Evolutionary conservation across 2,113 vertebrate genomes (phyloP).

Genomic region (Bambusicola thoracicus): DNA sequence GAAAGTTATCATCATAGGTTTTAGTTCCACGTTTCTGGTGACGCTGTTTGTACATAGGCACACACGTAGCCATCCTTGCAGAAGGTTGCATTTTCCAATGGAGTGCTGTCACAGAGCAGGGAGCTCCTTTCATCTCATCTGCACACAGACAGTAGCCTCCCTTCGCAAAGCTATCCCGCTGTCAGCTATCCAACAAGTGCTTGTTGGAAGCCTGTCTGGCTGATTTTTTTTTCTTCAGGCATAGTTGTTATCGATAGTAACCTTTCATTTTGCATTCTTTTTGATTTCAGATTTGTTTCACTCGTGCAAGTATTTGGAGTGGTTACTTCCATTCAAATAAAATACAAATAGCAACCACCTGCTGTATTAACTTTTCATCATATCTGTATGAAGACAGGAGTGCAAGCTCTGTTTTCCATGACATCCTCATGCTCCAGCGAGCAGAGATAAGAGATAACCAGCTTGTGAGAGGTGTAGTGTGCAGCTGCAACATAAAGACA

Average conservation of each 20-base stretch:
- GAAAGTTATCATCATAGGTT: background rate
- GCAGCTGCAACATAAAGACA: background rate
- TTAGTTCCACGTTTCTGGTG: background rate
- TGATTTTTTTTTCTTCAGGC: background rate
- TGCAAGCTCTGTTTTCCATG: background rate
- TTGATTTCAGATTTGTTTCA: background rate
- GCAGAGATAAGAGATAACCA: background rate
- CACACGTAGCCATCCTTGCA: background rate
- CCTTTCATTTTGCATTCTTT: background rate
- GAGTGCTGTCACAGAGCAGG: background rate
- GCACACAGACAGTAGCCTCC: background rate
- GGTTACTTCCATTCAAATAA: background rate
- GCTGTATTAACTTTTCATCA: background rate
- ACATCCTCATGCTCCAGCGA: background rate
- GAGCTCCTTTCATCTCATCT: background rate
- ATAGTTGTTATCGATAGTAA: background rate
- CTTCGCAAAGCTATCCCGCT: background rate
- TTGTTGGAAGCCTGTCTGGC: background rate
- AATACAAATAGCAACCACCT: background rate
- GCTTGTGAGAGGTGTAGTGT: accelerated
- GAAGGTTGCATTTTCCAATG: background rate
- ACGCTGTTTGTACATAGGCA: background rate
- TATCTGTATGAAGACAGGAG: background rate
- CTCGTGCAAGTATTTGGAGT: background rate
- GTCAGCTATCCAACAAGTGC: background rate